A percentile compares a stretch with the other conserved stretches of the same genome.
These are phyloP conservation scores for Drosophila athabasca DNA, from an alignment of 1,140 invertebrate genomes.

Conservation along the genomic window DNA sequence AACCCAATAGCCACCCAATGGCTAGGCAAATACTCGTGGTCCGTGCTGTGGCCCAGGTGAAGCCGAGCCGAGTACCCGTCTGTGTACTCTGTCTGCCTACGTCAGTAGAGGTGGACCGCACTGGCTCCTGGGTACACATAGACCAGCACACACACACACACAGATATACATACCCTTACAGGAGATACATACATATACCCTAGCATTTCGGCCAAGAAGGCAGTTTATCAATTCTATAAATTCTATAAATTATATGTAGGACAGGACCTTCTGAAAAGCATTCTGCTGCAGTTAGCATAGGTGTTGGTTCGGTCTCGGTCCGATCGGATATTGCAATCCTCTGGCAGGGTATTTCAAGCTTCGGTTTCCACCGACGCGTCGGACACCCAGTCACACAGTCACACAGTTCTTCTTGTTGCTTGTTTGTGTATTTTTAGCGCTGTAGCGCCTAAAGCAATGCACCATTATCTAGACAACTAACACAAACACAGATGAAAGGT, in stretches of 20 bases:
- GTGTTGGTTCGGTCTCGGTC: no score
- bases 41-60: neutral
- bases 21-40: conserved; percentile 22
- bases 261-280: no score
- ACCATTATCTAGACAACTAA: conserved; percentile 57
- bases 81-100: neutral
- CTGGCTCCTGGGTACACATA: no score
- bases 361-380: no score
- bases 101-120: neutral
- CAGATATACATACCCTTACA: neutral
- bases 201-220: no score
- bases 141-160: no score
- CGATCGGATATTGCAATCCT: no score
- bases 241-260: no score
- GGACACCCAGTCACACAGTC: conserved; percentile 4
- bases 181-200: no score
- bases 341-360: no score
- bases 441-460: conserved; percentile 56
- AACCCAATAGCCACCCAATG: neutral
- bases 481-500: conserved; percentile 41
- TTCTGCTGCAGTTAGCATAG: no score
- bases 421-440: conserved; percentile 56
- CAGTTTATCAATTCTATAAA: no score
- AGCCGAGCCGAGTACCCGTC: neutral
- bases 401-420: conserved; percentile 13